A percentile compares a stretch with the other conserved stretches of the same genome.
Conservation (phyloP, 2,797 vertebrate species). For the Siniperca scherzeri region DNA sequence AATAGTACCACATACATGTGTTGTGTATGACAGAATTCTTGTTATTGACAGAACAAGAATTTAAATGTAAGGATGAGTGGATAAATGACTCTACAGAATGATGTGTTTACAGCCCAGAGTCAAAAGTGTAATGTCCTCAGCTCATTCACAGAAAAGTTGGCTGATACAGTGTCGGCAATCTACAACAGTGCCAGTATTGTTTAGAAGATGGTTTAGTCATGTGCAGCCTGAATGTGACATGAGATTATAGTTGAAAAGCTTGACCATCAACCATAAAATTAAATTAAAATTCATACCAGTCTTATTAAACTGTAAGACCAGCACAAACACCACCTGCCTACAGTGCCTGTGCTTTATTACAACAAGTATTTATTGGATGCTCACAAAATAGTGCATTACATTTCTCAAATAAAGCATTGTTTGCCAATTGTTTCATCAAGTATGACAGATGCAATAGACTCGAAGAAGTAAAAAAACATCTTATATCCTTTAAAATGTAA, state of each 20-base stretch:
- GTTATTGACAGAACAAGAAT: background rate
- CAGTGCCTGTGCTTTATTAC: background rate
- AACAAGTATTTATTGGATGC: background rate
- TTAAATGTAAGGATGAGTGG: constrained; percentile 8
- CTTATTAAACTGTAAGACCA: background rate
- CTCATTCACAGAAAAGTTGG: constrained; percentile 39
- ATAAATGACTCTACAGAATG: background rate
- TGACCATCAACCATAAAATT: background rate
- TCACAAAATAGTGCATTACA: background rate
- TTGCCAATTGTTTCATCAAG: background rate
- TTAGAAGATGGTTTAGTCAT: constrained; percentile 22
- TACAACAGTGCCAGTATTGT: constrained; percentile 45
- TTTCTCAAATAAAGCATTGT: background rate
- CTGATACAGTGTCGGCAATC: constrained; percentile 3
- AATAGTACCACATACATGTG: background rate
- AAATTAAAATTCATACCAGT: background rate
- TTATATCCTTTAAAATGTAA: background rate
- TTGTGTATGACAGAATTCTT: background rate
- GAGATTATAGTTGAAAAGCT: constrained; percentile 7
- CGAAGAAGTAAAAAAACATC: background rate
- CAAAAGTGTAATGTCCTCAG: constrained; percentile 3
- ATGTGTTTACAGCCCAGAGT: background rate
- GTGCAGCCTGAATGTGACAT: constrained; percentile 21
- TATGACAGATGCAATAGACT: background rate
- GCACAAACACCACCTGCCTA: background rate